A percentile compares a stretch with the other conserved stretches of the same genome.
These are phyloP conservation scores for Drosophila flavopinicola DNA, from an alignment of 2,888 invertebrate genomes.

Conservation along the genomic window DNA sequence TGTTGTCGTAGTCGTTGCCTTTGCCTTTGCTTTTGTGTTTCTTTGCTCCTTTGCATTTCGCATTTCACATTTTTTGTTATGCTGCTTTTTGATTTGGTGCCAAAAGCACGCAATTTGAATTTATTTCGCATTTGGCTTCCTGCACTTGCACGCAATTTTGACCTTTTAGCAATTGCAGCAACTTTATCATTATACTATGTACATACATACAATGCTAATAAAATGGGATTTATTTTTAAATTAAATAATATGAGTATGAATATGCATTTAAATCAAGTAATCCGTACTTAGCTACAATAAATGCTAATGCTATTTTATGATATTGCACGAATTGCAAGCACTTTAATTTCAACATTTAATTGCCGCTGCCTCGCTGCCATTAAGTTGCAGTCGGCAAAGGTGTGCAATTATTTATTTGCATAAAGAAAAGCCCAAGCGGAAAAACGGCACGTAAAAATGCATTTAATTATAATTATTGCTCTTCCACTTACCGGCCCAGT, in stretches of 20 bases:
- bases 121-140: slow-evolving; percentile 47
- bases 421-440: slow-evolving; percentile 64
- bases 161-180: slow-evolving; percentile 41
- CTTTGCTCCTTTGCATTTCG: slow-evolving; percentile 39
- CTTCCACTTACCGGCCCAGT: slow-evolving; percentile 58
- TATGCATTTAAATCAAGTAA: background rate
- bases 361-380: slow-evolving; percentile 31
- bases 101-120: slow-evolving; percentile 76
- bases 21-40: slow-evolving; percentile 2
- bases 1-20: slow-evolving; percentile 7
- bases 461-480: slow-evolving; percentile 79
- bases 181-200: slow-evolving; percentile 14
- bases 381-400: slow-evolving; percentile 47
- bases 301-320: background rate
- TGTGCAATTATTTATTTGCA: slow-evolving; percentile 78
- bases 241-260: no score
- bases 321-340: slow-evolving; percentile 3
- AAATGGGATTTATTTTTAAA: no score
- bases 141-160: slow-evolving; percentile 59
- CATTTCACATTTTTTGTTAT: slow-evolving; percentile 53
- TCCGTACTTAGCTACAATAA: background rate
- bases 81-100: slow-evolving; percentile 74
- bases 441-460: slow-evolving; percentile 77
- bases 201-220: no score
- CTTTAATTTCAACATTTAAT: slow-evolving; percentile 29